phyloP scores from a whole-genome alignment of 2,888 invertebrate species.

The Drosophila pegasa region DNA sequence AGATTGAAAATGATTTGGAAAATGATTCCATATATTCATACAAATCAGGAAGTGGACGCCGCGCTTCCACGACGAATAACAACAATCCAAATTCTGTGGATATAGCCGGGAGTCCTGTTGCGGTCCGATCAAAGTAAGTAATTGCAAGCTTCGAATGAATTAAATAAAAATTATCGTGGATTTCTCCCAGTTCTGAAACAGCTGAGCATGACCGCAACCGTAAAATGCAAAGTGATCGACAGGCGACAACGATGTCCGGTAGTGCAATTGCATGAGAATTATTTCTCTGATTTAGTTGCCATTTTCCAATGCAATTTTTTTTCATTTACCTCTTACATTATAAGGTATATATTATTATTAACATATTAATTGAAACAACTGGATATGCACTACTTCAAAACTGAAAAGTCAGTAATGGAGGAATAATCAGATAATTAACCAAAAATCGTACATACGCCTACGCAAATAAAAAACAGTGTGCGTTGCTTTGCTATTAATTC shows the following conservation, averaged over 20 bases:
- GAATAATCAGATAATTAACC: conserved; percentile 39
- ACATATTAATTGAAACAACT: conserved; percentile 30
- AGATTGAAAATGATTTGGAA: conserved; percentile 85
- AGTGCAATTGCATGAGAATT: conserved; percentile 86
- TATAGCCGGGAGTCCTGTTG: conserved; percentile 84
- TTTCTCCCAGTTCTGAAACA: conserved; percentile 82
- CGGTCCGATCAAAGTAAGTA: conserved; percentile 85
- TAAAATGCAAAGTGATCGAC: conserved; percentile 84
- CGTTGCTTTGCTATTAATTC: background rate
- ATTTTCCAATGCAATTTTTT: conserved; percentile 73
- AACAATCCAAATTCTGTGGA: conserved; percentile 84
- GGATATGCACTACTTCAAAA: conserved; percentile 15
- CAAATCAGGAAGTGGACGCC: conserved; percentile 84
- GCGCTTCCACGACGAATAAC: conserved; percentile 84
- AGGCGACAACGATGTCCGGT: conserved; percentile 85
- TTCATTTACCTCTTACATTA: conserved; percentile 37
- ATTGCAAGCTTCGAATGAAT: background rate
- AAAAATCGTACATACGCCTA: conserved; percentile 3
- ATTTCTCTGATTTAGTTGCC: conserved; percentile 86
- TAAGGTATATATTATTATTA: conserved; percentile 39
- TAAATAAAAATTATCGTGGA: background rate
- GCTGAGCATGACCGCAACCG: conserved; percentile 84
- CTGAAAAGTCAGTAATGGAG: conserved; percentile 54
- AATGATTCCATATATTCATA: conserved; percentile 84
- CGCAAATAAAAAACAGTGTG: background rate